A percentile compares a stretch with the other conserved stretches of the same genome.
Conservation (phyloP, 2,797 vertebrate genomes). For the Microhierax caerulescens region DNA sequence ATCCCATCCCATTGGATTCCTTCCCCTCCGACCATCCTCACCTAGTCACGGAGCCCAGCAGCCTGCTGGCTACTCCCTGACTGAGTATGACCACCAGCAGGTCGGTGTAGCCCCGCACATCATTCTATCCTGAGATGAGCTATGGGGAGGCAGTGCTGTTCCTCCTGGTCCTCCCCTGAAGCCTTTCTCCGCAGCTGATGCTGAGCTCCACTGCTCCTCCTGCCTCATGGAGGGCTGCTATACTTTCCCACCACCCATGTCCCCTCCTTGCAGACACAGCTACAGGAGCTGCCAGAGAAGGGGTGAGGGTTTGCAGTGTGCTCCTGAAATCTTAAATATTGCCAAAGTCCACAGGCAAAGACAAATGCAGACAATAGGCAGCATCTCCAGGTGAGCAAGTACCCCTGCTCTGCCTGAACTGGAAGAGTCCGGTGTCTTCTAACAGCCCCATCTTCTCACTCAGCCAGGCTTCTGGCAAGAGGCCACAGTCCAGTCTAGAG, state of each 20-base stretch:
- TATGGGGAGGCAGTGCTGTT: fast-evolving
- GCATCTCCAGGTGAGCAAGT: background rate
- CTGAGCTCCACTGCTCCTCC: background rate
- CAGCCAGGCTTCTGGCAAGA: background rate
- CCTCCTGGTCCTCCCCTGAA: fast-evolving
- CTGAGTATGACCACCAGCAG: background rate
- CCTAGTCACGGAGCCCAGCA: fast-evolving
- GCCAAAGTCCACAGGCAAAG: background rate
- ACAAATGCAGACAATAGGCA: fast-evolving
- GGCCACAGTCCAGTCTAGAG: background rate
- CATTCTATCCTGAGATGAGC: fast-evolving
- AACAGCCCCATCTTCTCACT: background rate
- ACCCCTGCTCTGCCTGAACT: fast-evolving
- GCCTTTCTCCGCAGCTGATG: background rate
- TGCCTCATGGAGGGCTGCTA: background rate
- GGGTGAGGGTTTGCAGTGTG: fast-evolving
- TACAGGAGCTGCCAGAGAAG: background rate
- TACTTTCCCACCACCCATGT: fast-evolving
- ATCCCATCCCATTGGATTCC: fast-evolving
- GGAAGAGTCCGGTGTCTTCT: fast-evolving
- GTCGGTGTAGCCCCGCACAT: fast-evolving
- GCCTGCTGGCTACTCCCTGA: fast-evolving
- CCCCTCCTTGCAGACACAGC: background rate
- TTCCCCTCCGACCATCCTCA: background rate
- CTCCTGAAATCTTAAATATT: background rate